Percentiles rank a stretch among this genome's conserved stretches.
These are phyloP conservation scores for Corvus cornix DNA, from an alignment of 2,113 vertebrate species.

Conservation along the genomic window DNA sequence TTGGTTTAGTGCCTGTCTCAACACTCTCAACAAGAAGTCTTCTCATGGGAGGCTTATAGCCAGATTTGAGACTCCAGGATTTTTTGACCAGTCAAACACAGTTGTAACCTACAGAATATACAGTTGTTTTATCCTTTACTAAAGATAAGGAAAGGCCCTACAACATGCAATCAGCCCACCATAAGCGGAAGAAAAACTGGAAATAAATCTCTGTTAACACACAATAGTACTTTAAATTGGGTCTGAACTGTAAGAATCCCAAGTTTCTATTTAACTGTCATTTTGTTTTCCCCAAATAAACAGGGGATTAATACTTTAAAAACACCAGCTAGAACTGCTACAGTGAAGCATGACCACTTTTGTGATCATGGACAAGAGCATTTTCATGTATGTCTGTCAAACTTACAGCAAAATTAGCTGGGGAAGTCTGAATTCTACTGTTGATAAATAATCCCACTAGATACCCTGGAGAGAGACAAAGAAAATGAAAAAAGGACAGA, in stretches of 20 bases:
- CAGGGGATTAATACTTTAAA: background rate
- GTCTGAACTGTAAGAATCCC: background rate
- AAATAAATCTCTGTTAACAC: background rate
- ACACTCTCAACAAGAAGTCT: background rate
- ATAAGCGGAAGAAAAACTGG: background rate
- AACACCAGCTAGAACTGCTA: background rate
- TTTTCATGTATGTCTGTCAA: background rate
- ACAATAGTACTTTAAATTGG: background rate
- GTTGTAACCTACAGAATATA: background rate
- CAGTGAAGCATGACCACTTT: background rate
- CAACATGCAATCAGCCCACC: background rate
- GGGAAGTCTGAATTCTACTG: background rate
- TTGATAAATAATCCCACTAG: background rate
- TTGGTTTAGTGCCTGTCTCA: background rate
- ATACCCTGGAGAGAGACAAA: background rate
- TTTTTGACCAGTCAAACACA: background rate
- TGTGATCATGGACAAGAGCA: background rate
- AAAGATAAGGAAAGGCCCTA: background rate
- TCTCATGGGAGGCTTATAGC: background rate
- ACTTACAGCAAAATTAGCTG: background rate
- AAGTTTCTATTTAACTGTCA: background rate
- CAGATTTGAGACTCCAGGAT: background rate
- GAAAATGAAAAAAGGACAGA: background rate
- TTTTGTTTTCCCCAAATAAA: background rate
- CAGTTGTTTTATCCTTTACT: background rate